Evolutionary conservation across 2,797 vertebrate species (phyloP).

Genomic region (Lacerta bilineata): DNA sequence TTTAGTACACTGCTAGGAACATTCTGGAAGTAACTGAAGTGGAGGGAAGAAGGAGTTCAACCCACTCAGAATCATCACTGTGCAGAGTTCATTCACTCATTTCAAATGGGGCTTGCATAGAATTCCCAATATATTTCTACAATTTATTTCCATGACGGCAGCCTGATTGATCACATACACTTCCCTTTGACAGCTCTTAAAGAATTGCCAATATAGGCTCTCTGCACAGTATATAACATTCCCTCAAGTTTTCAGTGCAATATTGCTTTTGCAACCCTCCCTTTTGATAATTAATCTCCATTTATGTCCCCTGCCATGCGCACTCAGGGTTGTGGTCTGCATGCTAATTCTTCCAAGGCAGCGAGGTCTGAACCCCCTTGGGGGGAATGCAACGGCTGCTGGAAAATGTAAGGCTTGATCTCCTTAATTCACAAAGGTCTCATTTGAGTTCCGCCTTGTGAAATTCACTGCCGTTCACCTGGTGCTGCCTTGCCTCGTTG

Average conservation of each 20-base stretch:
- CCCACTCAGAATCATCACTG: background rate
- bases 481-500: constrained; percentile 21
- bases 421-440: constrained; percentile 45
- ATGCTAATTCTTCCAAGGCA: constrained; percentile 43
- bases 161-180: background rate
- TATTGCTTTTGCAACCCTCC: constrained; percentile 22
- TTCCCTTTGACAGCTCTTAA: background rate
- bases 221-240: background rate
- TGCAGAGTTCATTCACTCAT: background rate
- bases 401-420: constrained; percentile 34
- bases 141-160: background rate
- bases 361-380: constrained; percentile 19
- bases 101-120: background rate
- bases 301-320: constrained; percentile 25
- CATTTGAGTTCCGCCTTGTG: background rate
- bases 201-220: background rate
- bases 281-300: constrained; percentile 6
- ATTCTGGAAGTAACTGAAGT: background rate
- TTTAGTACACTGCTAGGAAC: background rate
- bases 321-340: background rate
- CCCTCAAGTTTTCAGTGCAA: constrained; percentile 17
- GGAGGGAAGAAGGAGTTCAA: background rate
- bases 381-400: constrained; percentile 34
- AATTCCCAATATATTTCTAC: background rate
- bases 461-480: background rate